Evolutionary conservation across 2,888 invertebrate species (phyloP).

Genomic region (Abrostola triplasia): DNA sequence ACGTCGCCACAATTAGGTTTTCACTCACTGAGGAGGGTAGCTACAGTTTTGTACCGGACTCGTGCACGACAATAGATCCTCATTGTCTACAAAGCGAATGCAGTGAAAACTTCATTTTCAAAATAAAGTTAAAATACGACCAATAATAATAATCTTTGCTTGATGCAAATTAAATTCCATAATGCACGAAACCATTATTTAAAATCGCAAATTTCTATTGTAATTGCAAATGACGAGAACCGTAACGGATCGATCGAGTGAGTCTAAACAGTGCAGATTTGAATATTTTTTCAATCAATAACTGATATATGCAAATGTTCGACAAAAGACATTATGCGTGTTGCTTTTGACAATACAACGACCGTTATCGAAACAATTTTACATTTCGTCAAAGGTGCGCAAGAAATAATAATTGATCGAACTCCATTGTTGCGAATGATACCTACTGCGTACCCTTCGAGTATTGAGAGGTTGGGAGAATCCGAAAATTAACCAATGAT

Average conservation of each 20-base stretch:
- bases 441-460: slow-evolving; percentile 72
- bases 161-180: slow-evolving; percentile 66
- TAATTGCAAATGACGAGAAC: slow-evolving; percentile 75
- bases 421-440: slow-evolving; percentile 83
- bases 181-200: slow-evolving; percentile 72
- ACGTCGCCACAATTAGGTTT: slow-evolving; percentile 82
- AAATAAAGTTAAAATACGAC: slow-evolving; percentile 53
- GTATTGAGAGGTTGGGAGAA: slow-evolving; percentile 79
- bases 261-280: slow-evolving; percentile 79
- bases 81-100: slow-evolving; percentile 71
- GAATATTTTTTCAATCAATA: slow-evolving; percentile 88
- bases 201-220: slow-evolving; percentile 71
- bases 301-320: slow-evolving; percentile 85
- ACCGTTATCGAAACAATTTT: slow-evolving; percentile 86
- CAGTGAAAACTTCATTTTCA: slow-evolving; percentile 65
- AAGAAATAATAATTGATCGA: slow-evolving; percentile 87
- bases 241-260: slow-evolving; percentile 84
- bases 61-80: slow-evolving; percentile 65
- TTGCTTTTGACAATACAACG: slow-evolving; percentile 78
- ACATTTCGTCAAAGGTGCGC: slow-evolving; percentile 86
- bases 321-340: slow-evolving; percentile 76
- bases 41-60: slow-evolving; percentile 76
- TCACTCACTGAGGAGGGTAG: slow-evolving; percentile 78
- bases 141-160: slow-evolving; percentile 55
- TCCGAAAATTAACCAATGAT: slow-evolving; percentile 88